Conservation (phyloP, 2,113 vertebrate species). For the Nothocercus julius region DNA sequence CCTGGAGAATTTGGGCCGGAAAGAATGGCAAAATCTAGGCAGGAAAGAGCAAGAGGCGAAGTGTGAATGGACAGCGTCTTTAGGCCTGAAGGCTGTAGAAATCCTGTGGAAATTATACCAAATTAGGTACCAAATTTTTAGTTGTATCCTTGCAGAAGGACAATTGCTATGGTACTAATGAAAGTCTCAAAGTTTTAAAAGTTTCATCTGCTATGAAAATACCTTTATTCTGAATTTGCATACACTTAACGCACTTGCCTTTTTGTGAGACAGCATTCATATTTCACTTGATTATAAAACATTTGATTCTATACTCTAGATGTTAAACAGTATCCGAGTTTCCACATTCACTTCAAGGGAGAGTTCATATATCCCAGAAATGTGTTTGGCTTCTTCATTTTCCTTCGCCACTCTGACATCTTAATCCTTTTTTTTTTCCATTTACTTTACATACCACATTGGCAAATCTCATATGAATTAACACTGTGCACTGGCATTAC, state of each 20-base stretch:
- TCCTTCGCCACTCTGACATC: background rate
- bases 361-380: background rate
- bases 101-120: background rate
- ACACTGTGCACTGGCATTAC: background rate
- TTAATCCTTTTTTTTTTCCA: background rate
- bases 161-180: background rate
- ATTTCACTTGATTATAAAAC: background rate
- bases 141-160: background rate
- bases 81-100: background rate
- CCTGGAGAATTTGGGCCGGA: background rate
- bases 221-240: background rate
- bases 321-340: background rate
- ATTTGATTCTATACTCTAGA: background rate
- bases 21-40: background rate
- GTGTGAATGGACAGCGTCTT: background rate
- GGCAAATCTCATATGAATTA: background rate
- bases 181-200: background rate
- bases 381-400: background rate
- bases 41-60: background rate
- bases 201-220: background rate
- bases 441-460: background rate
- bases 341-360: background rate
- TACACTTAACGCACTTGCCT: background rate
- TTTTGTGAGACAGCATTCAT: background rate
- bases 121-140: background rate